A percentile compares a stretch with the other conserved stretches of the same genome.
Conservation (phyloP, 2,113 vertebrate species). For the Ploceus nigricollis region DNA sequence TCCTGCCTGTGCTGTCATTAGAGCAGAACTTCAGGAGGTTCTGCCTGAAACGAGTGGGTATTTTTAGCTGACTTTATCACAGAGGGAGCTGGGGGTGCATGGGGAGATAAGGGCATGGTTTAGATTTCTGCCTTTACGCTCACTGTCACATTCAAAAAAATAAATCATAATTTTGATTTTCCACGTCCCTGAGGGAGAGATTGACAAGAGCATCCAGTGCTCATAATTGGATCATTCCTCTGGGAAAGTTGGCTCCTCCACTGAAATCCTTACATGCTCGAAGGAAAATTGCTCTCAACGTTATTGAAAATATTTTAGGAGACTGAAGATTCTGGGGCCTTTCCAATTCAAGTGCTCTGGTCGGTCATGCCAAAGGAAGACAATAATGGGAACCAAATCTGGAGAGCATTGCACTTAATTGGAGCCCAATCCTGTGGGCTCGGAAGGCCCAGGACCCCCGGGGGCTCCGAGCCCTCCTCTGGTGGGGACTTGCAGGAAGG, state of each 20-base stretch:
- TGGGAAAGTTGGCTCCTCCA: constrained; percentile 50
- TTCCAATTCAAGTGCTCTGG: constrained; percentile 32
- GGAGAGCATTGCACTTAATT: not conserved
- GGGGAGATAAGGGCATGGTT: constrained; percentile 65
- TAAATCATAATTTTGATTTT: constrained; percentile 67
- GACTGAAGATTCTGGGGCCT: constrained; percentile 44
- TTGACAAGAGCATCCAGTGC: constrained; percentile 53
- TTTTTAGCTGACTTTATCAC: constrained; percentile 65
- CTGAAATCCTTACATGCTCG: constrained; percentile 58
- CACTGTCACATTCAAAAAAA: constrained; percentile 62
- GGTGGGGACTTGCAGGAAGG: not conserved
- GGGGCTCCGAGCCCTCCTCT: not conserved
- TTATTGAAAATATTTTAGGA: constrained; percentile 61
- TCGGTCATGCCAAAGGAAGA: not conserved
- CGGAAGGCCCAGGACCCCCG: not conserved
- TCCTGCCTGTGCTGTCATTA: constrained; percentile 32
- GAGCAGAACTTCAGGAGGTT: constrained; percentile 59
- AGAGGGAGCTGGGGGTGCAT: constrained; percentile 40
- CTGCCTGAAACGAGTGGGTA: constrained; percentile 20
- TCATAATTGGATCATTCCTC: constrained; percentile 69
- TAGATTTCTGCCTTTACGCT: constrained; percentile 65
- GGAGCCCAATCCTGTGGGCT: not conserved
- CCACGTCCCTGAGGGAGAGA: constrained; percentile 58
- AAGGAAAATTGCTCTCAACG: constrained; percentile 54
- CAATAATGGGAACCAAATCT: constrained; percentile 48